These are phyloP conservation scores for Odontomyia ornata DNA, from an alignment of 2,888 invertebrate genomes.

Conservation along the genomic window DNA sequence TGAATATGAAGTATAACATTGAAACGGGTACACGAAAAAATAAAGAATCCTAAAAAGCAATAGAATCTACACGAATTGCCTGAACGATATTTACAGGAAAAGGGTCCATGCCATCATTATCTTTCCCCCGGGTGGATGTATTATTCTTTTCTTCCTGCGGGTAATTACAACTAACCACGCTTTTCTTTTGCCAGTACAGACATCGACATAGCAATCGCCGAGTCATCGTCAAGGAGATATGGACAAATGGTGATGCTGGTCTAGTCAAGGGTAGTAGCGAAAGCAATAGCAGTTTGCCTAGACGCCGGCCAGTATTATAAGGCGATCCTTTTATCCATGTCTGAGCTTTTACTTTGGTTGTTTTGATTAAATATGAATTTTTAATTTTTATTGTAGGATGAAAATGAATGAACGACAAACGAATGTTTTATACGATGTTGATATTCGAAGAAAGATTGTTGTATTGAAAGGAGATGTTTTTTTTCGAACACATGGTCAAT, in stretches of 20 bases:
- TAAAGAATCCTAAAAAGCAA: slow-evolving; percentile 7
- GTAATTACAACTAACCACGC: slow-evolving; percentile 42
- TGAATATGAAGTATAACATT: slow-evolving; percentile 1
- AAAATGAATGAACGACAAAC: slow-evolving; percentile 36
- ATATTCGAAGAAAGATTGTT: not conserved
- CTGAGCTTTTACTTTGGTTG: slow-evolving; percentile 40
- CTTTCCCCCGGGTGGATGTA: slow-evolving; percentile 23
- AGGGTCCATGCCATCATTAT: slow-evolving; percentile 33
- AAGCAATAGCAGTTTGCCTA: not conserved
- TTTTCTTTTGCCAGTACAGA: slow-evolving; percentile 29
- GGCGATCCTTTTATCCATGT: slow-evolving; percentile 40
- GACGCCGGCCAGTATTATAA: not conserved
- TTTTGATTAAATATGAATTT: slow-evolving; percentile 44
- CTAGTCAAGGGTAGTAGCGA: slow-evolving; percentile 5
- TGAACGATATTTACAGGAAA: slow-evolving; percentile 38
- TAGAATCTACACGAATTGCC: not conserved
- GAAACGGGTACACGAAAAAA: slow-evolving; percentile 16
- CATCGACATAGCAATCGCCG: slow-evolving; percentile 8
- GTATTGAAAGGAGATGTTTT: too few relatives aligned
- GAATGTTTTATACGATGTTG: slow-evolving; percentile 10
- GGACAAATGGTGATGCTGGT: not conserved
- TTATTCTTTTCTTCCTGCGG: slow-evolving; percentile 39
- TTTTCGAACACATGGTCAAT: too few relatives aligned
- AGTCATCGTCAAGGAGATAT: slow-evolving; percentile 32
- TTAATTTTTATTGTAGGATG: slow-evolving; percentile 31